phyloP scores from a whole-genome alignment of 2,888 invertebrate genomes.

The Tetragonisca angustula region DNA sequence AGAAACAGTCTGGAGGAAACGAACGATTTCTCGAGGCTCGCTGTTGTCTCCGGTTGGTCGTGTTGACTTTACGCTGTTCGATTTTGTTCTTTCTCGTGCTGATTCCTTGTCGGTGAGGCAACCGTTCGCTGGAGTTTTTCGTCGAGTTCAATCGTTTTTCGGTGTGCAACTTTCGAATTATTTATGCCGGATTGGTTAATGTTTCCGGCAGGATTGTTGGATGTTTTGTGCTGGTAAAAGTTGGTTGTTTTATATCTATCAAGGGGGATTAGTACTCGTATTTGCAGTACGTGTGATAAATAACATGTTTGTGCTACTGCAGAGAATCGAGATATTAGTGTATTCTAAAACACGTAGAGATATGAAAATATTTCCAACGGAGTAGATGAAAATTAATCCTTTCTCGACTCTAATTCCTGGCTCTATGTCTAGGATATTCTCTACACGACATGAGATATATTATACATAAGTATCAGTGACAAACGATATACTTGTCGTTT shows the following conservation, averaged over 20 bases:
- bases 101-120: slow-evolving; percentile 5
- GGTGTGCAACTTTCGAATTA: not conserved
- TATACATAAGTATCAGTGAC: no score
- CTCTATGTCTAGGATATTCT: no score
- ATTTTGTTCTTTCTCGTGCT: slow-evolving; percentile 7
- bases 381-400: no score
- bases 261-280: no score
- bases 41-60: not conserved
- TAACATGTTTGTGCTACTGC: not conserved
- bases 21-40: slow-evolving; percentile 14
- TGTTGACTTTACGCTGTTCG: slow-evolving; percentile 15
- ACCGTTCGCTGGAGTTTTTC: not conserved
- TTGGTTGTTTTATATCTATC: not conserved
- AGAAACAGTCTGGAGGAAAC: slow-evolving; percentile 5
- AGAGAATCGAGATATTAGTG: no score
- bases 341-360: no score
- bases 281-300: not conserved
- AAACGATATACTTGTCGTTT: no score
- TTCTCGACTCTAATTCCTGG: no score
- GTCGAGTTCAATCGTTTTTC: not conserved
- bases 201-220: not conserved
- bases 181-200: not conserved
- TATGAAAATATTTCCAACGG: no score
- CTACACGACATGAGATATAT: no score
- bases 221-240: not conserved